phyloP scores from a whole-genome alignment of 2,113 vertebrate species.

The Pygoscelis antarcticus region DNA sequence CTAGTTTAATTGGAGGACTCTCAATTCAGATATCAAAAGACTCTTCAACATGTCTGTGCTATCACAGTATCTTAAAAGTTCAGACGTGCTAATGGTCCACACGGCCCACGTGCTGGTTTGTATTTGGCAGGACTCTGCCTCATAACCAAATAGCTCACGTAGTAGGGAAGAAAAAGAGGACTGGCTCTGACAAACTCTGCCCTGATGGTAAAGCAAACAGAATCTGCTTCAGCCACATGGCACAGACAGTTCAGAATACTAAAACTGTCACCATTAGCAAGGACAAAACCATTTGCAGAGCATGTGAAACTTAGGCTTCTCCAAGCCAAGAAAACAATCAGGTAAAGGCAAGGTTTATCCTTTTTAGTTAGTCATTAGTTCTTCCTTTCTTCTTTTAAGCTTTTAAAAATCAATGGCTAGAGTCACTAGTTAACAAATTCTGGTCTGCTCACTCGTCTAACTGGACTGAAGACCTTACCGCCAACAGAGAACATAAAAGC shows the following conservation, averaged over 20 bases:
- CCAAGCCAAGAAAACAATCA: not conserved
- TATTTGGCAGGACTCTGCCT: not conserved
- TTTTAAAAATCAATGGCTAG: not conserved
- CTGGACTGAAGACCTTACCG: not conserved
- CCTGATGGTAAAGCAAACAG: not conserved
- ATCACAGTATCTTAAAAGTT: fast-evolving
- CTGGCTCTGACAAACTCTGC: not conserved
- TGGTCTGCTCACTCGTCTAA: not conserved
- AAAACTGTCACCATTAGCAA: not conserved
- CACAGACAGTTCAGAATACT: not conserved
- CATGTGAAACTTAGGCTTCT: not conserved
- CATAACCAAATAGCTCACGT: not conserved
- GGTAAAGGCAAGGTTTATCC: not conserved
- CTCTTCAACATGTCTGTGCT: not conserved
- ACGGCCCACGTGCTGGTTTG: fast-evolving
- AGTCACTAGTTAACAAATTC: not conserved
- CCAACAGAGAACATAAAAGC: not conserved
- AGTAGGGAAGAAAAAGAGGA: not conserved
- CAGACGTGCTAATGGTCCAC: not conserved
- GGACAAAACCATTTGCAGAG: not conserved
- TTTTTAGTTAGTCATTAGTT: not conserved
- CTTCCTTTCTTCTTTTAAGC: not conserved
- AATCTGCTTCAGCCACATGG: not conserved
- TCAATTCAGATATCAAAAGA: fast-evolving
- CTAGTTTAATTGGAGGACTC: not conserved